Base-by-base conservation (phyloP, 1,140 invertebrate species). In the Tetramorium alpestre region DNA sequence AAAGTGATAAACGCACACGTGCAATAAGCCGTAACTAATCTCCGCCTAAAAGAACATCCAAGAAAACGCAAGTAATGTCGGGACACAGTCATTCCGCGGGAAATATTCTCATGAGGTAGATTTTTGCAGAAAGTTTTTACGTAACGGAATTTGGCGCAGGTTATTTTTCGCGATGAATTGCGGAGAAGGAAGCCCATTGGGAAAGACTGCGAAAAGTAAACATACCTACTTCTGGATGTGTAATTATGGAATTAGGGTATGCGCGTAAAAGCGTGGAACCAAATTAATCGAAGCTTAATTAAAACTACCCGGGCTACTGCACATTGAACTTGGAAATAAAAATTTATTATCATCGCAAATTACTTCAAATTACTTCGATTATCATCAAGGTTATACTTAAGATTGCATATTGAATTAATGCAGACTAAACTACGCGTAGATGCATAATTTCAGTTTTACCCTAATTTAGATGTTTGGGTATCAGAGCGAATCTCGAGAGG, bases 11-110 rank as follows among this genome's bases (percentile, higher is more conserved):
- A 58, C 33, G 41, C 25, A 6, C 41, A 28, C 25, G 44, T 4
- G 69, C 54, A 47, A 84, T 47, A 47, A 51, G 41, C 16, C 41
- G 25, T 84, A 56, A 73, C 41, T 60, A 75, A 73, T 75, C 22
- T 73, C 25, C 16, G 51, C 2, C 5, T 8, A 10, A 69, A 16
- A n/a, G 25, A 33, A 33, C 49, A 22, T 56, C 11, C 18, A 16
- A 18, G 28, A 22, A 13, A 22, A 38, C 2, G 16, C 51, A 4
- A n/a, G 25, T 10, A 16, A 49, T 3, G 6, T 60, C 11, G 1
- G 44, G 28, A 49, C 33, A 33, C 33, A 22, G 11, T 49, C 33
- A 33, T 33, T n/a, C 3, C 22, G n/a, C 5, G 5, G 67, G 11
- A 49, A 16, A 49, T 47, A 47, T 33, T 22, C 1, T 70, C 5